Evolutionary conservation across 2,888 invertebrate species (phyloP), one percentile per base, ranked within the genome.

Genomic region (Tethea ocularis): DNA sequence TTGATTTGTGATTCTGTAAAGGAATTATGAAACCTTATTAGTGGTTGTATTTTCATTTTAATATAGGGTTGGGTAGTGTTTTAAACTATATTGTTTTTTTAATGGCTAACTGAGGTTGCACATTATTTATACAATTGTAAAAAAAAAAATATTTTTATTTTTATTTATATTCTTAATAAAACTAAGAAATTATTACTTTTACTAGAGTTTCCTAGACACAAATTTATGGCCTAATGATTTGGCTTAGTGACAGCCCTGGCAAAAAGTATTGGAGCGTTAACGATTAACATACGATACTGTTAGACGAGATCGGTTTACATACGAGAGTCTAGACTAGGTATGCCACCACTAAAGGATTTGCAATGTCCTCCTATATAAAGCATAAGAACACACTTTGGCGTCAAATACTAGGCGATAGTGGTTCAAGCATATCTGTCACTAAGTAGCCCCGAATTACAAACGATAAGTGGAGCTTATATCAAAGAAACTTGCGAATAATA

Each of bases 1-100:
- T 68, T 72, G 68, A 72, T 75, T 82, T 70, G 75, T 71, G 69
- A 74, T 71, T 82, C 86, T 88, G 86, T 76, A 83, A 87, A 80
- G 69, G 77, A 80, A 84, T 83, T 83, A 84, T 66, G 83, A 87
- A 88, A 85, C 84, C 85, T 67, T 84, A 84, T 86, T 78, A 88
- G 77, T 82, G 72, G 67, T 64, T 57, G 65, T 63, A 70, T 76
- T 77, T 76, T 74, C 69, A 74, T 67, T 68, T 59, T 59, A 59
- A 61, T 61, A 63, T 73, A 82, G 76, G 75, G 75, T 56, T 79
- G 74, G 26, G 51, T 55, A 41, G 24, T 20, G 60, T 24, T 57
- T 0, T 51, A 58, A 51, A 46, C 41, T 22, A 13, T 2, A 24
- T 33, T 15, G 1, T 24, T 41, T 0, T 1, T 10, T 1, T 56